A percentile compares a stretch with the other conserved stretches of the same genome.
Evolutionary conservation across 2,888 invertebrate genomes (phyloP).

Genomic region (Coronaproctus castanopsis): DNA sequence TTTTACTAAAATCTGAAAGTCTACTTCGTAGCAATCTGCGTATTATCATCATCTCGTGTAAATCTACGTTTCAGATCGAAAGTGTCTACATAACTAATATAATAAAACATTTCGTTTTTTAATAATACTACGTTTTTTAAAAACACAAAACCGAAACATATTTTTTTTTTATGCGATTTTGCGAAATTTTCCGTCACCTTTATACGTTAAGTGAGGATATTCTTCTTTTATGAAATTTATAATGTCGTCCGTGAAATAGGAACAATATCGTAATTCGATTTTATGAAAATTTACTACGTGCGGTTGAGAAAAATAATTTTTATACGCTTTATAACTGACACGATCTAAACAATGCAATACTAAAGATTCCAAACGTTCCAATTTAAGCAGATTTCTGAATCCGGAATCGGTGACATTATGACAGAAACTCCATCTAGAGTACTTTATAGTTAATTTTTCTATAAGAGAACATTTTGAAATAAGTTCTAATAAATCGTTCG

Average conservation of each 20-base stretch:
- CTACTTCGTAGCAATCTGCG: too few species aligned
- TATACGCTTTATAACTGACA: neutral
- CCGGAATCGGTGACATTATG: neutral
- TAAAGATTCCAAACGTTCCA: neutral
- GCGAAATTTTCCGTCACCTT: neutral
- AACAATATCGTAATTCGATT: neutral
- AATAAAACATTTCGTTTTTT: too few species aligned
- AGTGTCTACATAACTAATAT: too few species aligned
- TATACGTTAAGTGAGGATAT: neutral
- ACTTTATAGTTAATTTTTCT: neutral
- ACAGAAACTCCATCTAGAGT: neutral
- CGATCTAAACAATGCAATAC: neutral
- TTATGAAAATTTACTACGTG: neutral
- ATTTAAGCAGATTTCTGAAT: neutral
- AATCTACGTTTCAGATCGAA: too few species aligned
- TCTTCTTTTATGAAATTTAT: neutral
- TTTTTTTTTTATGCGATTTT: too few species aligned
- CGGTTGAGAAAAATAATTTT: neutral
- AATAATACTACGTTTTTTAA: too few species aligned
- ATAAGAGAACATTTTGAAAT: neutral
- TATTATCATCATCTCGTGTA: too few species aligned
- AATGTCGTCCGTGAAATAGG: neutral
- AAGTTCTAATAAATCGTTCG: neutral
- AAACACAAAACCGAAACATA: too few species aligned
- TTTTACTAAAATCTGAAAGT: too few species aligned